A percentile compares a stretch with the other conserved stretches of the same genome.
These are phyloP conservation scores for Aquatica leii DNA, from an alignment of 2,888 invertebrate genomes.

Conservation along the genomic window DNA sequence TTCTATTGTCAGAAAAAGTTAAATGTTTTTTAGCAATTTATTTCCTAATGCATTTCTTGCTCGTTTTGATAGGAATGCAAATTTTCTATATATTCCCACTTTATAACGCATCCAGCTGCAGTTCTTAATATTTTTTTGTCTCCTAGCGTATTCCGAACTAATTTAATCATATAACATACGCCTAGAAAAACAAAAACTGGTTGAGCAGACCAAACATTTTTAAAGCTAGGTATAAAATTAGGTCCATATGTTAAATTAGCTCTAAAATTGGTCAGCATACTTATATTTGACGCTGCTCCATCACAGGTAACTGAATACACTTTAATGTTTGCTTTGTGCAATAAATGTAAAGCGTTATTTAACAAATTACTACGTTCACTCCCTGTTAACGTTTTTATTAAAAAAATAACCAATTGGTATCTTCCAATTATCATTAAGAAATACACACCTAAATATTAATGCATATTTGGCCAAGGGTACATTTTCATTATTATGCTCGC, in stretches of 20 bases:
- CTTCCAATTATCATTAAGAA: constrained; percentile 1
- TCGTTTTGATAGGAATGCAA: constrained; percentile 19
- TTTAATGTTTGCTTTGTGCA: too few species aligned
- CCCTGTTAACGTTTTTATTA: too few species aligned
- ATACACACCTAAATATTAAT: constrained; percentile 3
- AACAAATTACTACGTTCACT: too few species aligned
- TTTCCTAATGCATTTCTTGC: constrained; percentile 26
- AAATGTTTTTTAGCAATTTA: constrained; percentile 28
- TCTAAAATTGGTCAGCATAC: constrained; percentile 19
- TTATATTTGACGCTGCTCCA: constrained; percentile 21
- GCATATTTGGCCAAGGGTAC: background rate
- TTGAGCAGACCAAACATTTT: constrained; percentile 21
- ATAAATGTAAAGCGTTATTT: too few species aligned
- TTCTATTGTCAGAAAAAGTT: background rate
- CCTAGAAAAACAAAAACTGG: constrained; percentile 36
- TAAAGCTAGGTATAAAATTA: too few species aligned
- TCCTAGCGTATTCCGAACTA: constrained; percentile 33
- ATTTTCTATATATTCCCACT: constrained; percentile 20
- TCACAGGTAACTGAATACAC: constrained; percentile 27
- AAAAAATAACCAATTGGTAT: constrained; percentile 10
- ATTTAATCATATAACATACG: constrained; percentile 36
- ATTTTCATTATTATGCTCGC: background rate
- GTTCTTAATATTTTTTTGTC: constrained; percentile 10
- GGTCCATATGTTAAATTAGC: constrained; percentile 2
- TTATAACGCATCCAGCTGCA: too few species aligned